Conservation (phyloP, 2,797 vertebrate genomes). For the Lagodon rhomboides region DNA sequence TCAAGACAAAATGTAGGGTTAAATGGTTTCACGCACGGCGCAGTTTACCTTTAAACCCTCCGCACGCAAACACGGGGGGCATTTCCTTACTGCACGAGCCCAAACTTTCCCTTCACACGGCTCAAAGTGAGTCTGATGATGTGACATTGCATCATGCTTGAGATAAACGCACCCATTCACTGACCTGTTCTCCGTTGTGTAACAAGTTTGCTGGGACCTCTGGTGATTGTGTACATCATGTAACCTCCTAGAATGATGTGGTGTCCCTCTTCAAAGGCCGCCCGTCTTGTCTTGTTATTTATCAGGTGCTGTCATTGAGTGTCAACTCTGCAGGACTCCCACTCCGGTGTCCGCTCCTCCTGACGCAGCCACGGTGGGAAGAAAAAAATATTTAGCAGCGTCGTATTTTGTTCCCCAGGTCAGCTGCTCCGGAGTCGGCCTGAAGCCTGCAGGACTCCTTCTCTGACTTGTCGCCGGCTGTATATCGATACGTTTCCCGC, state of each 20-base stretch:
- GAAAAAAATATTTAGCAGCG: slow-evolving; percentile 14
- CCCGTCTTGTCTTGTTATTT: neutral
- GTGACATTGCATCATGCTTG: slow-evolving; percentile 54
- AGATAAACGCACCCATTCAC: neutral
- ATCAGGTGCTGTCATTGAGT: slow-evolving; percentile 7
- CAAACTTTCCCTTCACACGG: neutral
- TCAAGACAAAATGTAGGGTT: slow-evolving; percentile 9
- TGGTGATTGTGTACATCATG: slow-evolving; percentile 96
- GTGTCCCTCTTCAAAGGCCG: neutral
- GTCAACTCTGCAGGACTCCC: slow-evolving; percentile 8
- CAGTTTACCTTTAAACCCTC: neutral
- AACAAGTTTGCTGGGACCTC: slow-evolving; percentile 96
- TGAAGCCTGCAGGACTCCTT: slow-evolving; percentile 33
- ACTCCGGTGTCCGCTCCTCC: slow-evolving; percentile 40
- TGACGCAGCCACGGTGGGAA: slow-evolving; percentile 52
- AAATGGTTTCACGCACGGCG: no score
- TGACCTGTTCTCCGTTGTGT: slow-evolving; percentile 95
- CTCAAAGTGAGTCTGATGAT: slow-evolving; percentile 15
- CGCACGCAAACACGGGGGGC: neutral
- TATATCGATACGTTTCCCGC: neutral
- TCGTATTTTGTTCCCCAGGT: slow-evolving; percentile 32
- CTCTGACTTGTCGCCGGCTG: slow-evolving; percentile 15
- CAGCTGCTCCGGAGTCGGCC: slow-evolving; percentile 62
- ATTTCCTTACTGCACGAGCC: accelerated
- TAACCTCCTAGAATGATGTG: slow-evolving; percentile 19